These are phyloP conservation scores for Phyllostomus hastatus DNA, from an alignment of 2,113 vertebrate species.

Conservation along the genomic window DNA sequence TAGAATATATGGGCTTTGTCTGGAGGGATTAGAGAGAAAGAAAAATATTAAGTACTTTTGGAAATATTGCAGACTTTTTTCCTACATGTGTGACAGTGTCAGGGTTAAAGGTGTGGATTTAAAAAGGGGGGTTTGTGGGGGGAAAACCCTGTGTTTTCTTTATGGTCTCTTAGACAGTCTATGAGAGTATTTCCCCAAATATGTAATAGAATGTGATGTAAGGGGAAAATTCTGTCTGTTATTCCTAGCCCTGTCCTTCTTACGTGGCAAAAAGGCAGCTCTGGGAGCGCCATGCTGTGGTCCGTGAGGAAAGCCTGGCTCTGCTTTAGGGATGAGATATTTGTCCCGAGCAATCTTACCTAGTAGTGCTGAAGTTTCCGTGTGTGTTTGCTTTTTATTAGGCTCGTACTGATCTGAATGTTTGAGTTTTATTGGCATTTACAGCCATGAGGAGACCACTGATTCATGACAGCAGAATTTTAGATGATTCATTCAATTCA, in stretches of 20 bases:
- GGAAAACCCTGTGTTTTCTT: not conserved
- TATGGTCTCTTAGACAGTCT: not conserved
- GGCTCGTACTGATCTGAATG: slow-evolving; percentile 57
- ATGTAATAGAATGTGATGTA: not conserved
- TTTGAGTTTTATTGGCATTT: slow-evolving; percentile 43
- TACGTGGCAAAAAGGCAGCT: not conserved
- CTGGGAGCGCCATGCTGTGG: not conserved
- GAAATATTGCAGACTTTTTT: not conserved
- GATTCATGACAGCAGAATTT: slow-evolving; percentile 55
- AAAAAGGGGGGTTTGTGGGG: not conserved
- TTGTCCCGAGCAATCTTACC: slow-evolving; percentile 31
- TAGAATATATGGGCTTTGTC: not conserved
- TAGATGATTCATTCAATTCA: slow-evolving; percentile 57
- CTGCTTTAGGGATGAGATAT: slow-evolving; percentile 36
- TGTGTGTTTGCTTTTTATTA: slow-evolving; percentile 51
- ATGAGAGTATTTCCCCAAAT: not conserved
- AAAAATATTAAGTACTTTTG: not conserved
- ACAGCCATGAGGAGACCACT: slow-evolving; percentile 48
- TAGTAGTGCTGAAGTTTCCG: slow-evolving; percentile 29
- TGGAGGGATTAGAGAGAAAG: slow-evolving; percentile 34
- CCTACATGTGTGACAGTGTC: not conserved
- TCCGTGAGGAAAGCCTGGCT: not conserved
- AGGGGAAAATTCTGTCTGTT: not conserved
- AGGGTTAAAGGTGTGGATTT: not conserved
- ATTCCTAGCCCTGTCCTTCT: not conserved